These are phyloP conservation scores for Meloe dianella DNA, from an alignment of 2,888 invertebrate genomes.

Conservation along the genomic window DNA sequence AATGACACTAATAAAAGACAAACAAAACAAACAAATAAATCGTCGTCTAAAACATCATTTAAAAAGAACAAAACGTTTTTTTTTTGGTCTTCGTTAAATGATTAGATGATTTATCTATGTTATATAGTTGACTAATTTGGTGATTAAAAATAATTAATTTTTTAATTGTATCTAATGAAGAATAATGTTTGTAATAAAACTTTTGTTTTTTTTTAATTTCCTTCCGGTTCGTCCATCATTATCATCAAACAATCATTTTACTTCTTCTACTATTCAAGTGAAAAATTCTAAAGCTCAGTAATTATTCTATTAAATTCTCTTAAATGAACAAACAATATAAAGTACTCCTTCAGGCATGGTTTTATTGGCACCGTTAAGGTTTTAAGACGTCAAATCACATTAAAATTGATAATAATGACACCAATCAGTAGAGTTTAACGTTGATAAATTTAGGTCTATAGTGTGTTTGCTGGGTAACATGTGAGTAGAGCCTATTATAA, in stretches of 20 bases:
- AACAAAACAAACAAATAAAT: not conserved
- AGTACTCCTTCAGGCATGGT: too few species aligned
- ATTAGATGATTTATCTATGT: constrained; percentile 23
- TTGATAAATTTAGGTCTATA: too few species aligned
- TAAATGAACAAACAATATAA: too few species aligned
- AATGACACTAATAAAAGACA: constrained; percentile 19
- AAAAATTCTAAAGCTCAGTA: constrained; percentile 6
- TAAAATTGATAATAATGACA: too few species aligned
- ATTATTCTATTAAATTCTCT: constrained; percentile 25
- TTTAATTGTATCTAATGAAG: constrained; percentile 32
- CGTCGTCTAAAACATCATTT: not conserved
- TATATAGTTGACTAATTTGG: constrained; percentile 19
- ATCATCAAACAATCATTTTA: constrained; percentile 27
- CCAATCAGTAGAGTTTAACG: too few species aligned
- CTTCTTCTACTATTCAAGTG: constrained; percentile 16
- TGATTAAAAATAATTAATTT: constrained; percentile 27
- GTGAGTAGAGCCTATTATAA: too few species aligned
- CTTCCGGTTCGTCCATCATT: constrained; percentile 2
- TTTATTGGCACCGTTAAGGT: too few species aligned
- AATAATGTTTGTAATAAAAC: constrained; percentile 31
- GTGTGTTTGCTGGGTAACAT: too few species aligned
- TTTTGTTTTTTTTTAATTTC: constrained; percentile 19
- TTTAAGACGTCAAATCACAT: too few species aligned
- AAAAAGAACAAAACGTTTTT: not conserved
- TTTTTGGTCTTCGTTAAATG: too few species aligned